Evolutionary conservation across 2,113 vertebrate genomes (phyloP).

Genomic region (Alligator sinensis): DNA sequence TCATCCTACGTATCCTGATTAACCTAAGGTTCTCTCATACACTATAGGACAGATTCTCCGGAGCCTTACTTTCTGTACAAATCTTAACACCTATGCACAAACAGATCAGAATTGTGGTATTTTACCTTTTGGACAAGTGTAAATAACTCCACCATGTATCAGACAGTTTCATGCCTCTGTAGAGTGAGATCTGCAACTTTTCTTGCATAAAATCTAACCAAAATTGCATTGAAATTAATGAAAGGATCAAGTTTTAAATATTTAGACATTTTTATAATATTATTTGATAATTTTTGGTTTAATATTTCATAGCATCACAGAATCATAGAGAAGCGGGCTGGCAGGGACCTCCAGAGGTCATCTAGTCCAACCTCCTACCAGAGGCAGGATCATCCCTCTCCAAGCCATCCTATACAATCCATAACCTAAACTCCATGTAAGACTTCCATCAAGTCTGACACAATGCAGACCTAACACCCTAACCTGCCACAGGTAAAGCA

Average conservation of each 20-base stretch:
- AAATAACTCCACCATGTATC: background rate
- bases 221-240: constrained; percentile 13
- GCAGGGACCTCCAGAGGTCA: too few relatives aligned
- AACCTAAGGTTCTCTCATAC: background rate
- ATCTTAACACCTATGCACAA: background rate
- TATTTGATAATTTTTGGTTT: too few relatives aligned
- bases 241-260: background rate
- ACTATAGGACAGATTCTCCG: background rate
- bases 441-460: too few relatives aligned
- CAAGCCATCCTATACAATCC: too few relatives aligned
- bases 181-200: background rate
- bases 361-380: too few relatives aligned
- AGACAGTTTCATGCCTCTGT: background rate
- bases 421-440: too few relatives aligned
- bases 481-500: too few relatives aligned
- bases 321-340: too few relatives aligned
- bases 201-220: background rate
- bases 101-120: background rate
- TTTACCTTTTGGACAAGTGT: background rate
- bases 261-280: background rate
- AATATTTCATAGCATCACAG: too few relatives aligned
- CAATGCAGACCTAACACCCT: too few relatives aligned
- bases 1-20: background rate
- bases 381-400: too few relatives aligned
- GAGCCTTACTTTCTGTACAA: background rate